Base-by-base conservation (phyloP, 2,888 invertebrate genomes). In the Anarsia innoxiella region DNA sequence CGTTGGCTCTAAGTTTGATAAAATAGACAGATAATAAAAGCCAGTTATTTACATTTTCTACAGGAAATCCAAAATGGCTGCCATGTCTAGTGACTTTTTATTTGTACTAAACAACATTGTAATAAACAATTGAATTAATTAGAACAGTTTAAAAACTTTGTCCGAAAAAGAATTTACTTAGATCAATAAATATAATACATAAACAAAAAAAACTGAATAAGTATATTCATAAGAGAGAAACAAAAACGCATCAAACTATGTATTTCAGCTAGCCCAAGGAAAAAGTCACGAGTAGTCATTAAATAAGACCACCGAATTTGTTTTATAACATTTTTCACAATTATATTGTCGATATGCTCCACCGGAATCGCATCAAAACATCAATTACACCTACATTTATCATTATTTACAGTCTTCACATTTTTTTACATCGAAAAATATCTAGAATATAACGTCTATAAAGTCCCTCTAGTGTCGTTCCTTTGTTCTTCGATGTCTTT, bases 321-420 rank as follows among this genome's bases (percentile, higher is more conserved):
- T n/a, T n/a, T n/a, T n/a, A 19, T 19, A 19, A 19, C 6, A 6
- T 19, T 19, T 19, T 19, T 3, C 3, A 6, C 2, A 12, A 48
- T 45, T 53, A 77, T 83, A 83, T 82, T 82, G 82, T 83, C 83
- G 66, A 75, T 71, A 75, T 80, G 79, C 75, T 83, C 82, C 83
- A 68, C 72, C 56, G 56, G 69, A 68, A 72, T 66, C 69, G 65
- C 66, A 61, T 69, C 52, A 57, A 65, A 63, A 59, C 39, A 50
- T 55, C 49, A 56, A 13, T 33, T 51, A 62, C 64, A 59, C 56
- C 63, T 70, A 70, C 56, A 45, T 49, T 11, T 66, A 52, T 56
- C 67, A 19, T 68, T 80, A 80, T 80, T 56, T 80, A 82, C 80
- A 82, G 79, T 82, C 77, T 83, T 80, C 68, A 62, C 60, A 61